Evolutionary conservation across 2,113 vertebrate genomes (phyloP).

Genomic region (Dasypus novemcinctus): DNA sequence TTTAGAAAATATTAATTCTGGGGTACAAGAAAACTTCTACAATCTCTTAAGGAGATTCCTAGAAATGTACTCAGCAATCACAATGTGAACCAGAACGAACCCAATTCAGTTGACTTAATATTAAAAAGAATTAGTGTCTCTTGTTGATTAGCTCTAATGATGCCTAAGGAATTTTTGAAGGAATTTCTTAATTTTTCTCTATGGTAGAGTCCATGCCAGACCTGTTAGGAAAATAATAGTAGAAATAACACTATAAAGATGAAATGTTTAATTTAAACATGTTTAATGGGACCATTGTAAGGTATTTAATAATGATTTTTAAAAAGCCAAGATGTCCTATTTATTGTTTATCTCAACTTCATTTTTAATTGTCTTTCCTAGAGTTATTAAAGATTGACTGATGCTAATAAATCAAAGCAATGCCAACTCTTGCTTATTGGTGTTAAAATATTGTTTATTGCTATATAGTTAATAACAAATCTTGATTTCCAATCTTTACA

Average conservation of each 20-base stretch:
- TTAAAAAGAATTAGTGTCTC: not conserved
- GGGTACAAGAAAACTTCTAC: not conserved
- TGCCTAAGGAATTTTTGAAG: conserved; percentile 36
- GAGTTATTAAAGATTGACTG: conserved; percentile 24
- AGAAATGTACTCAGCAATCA: not conserved
- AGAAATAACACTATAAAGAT: not conserved
- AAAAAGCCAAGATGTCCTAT: not conserved
- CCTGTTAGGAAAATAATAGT: not conserved
- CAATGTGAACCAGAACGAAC: conserved; percentile 4
- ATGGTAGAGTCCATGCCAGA: not conserved
- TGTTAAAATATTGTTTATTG: conserved; percentile 17
- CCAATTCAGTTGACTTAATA: not conserved
- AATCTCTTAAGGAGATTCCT: not conserved
- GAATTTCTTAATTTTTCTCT: conserved; percentile 1
- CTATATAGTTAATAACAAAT: conserved; percentile 25
- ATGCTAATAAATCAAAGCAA: conserved; percentile 12
- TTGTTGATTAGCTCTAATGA: conserved; percentile 27
- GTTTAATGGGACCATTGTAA: not conserved
- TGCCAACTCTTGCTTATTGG: conserved; percentile 20
- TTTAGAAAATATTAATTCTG: conserved; percentile 1
- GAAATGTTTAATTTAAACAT: not conserved
- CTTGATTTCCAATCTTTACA: not conserved
- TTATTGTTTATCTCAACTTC: not conserved
- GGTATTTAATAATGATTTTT: not conserved
- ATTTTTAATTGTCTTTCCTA: conserved; percentile 1